These are phyloP conservation scores for Molossus molossus DNA, from an alignment of 2,797 vertebrate species.

Conservation along the genomic window DNA sequence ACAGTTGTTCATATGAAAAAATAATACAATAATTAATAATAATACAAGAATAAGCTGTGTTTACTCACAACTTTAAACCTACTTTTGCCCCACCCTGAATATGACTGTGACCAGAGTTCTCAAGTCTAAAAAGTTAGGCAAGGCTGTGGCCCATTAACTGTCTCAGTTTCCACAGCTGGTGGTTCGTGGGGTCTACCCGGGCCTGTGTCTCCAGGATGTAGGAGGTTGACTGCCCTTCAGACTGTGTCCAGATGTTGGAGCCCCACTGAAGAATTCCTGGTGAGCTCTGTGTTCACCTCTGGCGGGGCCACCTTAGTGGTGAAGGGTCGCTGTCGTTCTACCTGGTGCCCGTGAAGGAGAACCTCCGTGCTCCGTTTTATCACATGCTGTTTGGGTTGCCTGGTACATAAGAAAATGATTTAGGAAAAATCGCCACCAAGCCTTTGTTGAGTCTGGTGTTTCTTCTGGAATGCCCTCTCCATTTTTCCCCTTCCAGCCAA, in stretches of 20 bases:
- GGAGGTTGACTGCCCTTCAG: not conserved
- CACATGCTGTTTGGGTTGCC: not conserved
- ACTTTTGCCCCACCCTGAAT: not conserved
- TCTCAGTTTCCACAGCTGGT: not conserved
- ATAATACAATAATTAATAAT: not conserved
- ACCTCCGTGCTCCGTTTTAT: not conserved
- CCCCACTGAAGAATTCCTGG: not conserved
- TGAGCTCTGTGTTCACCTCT: not conserved
- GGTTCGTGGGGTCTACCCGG: accelerated
- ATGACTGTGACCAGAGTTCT: not conserved
- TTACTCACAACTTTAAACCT: not conserved
- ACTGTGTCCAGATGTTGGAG: not conserved
- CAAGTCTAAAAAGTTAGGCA: not conserved
- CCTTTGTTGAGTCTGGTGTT: not conserved
- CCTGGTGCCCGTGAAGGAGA: not conserved
- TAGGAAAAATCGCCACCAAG: not conserved
- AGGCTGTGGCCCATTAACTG: not conserved
- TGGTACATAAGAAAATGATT: not conserved
- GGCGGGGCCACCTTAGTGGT: accelerated
- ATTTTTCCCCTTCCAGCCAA: conserved; percentile 33
- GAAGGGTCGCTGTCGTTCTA: not conserved
- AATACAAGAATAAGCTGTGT: not conserved
- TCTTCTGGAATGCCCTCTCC: not conserved
- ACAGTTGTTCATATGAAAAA: not conserved
- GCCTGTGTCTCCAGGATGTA: not conserved